These are phyloP conservation scores for Drosophila leontia DNA, from an alignment of 1,140 invertebrate genomes.

Conservation along the genomic window DNA sequence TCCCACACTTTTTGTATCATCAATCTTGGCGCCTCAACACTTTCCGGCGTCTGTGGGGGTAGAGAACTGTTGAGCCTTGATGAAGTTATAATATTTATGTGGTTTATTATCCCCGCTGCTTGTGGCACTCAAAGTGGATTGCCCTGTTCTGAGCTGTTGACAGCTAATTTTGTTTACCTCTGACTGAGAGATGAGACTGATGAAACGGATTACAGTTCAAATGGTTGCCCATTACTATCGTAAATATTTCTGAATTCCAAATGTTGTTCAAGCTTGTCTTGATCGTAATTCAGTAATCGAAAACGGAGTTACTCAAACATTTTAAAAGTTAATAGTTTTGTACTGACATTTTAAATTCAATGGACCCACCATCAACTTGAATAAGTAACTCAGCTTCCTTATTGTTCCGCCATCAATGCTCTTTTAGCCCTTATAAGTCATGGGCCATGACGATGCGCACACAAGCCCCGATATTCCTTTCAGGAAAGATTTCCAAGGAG, in stretches of 20 bases:
- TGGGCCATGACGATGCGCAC: constrained; percentile 30
- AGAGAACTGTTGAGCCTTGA: constrained; percentile 52
- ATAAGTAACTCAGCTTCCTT: constrained; percentile 1
- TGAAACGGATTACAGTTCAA: too few species aligned
- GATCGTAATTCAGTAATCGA: too few species aligned
- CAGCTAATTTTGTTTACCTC: constrained; percentile 43
- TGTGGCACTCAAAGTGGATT: constrained; percentile 28
- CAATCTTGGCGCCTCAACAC: constrained; percentile 80
- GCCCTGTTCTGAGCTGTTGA: constrained; percentile 41
- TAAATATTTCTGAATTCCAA: not conserved
- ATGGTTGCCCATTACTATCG: not conserved
- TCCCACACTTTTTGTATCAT: constrained; percentile 52
- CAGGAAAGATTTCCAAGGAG: constrained; percentile 11
- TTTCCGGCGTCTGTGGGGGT: constrained; percentile 22
- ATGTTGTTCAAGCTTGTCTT: too few species aligned
- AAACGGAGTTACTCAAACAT: too few species aligned
- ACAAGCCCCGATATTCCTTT: constrained; percentile 25
- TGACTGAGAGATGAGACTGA: not conserved
- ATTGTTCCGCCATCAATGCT: constrained; percentile 33
- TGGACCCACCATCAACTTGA: not conserved
- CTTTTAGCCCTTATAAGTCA: constrained; percentile 44
- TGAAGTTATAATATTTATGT: constrained; percentile 77
- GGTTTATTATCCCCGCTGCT: constrained; percentile 68
- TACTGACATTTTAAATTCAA: not conserved
- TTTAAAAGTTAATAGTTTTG: not conserved